These are phyloP conservation scores for Orgyia antiqua DNA, from an alignment of 2,888 invertebrate genomes.

Conservation along the genomic window DNA sequence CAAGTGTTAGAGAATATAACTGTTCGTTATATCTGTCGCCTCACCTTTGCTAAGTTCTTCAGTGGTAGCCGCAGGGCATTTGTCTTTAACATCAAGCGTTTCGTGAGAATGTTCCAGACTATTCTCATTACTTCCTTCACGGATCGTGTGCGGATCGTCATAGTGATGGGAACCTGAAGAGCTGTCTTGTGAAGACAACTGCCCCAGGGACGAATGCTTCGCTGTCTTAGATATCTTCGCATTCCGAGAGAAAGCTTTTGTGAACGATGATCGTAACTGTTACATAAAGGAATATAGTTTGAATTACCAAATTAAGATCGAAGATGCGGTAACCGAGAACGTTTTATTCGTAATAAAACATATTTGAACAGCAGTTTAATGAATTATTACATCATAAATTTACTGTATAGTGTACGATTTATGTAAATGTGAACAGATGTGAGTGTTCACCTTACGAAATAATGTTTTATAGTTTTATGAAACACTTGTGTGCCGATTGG, in stretches of 20 bases:
- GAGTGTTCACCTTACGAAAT: slow-evolving; percentile 7
- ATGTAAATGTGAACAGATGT: slow-evolving; percentile 4
- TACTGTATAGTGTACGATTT: slow-evolving; percentile 2
- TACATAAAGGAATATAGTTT: slow-evolving; percentile 26
- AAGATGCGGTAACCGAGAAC: not conserved
- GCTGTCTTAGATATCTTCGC: slow-evolving; percentile 86
- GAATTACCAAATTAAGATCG: slow-evolving; percentile 4
- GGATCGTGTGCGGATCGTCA: slow-evolving; percentile 73
- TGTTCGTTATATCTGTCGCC: slow-evolving; percentile 17
- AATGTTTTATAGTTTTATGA: slow-evolving; percentile 4
- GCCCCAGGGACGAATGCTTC: slow-evolving; percentile 73
- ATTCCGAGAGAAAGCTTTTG: slow-evolving; percentile 95
- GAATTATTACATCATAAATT: slow-evolving; percentile 4
- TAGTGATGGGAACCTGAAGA: slow-evolving; percentile 71
- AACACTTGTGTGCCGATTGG: slow-evolving; percentile 18
- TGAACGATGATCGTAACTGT: slow-evolving; percentile 95
- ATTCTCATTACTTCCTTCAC: slow-evolving; percentile 73
- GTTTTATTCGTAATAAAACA: slow-evolving; percentile 4
- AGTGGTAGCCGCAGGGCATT: slow-evolving; percentile 47
- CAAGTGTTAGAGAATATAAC: too few species aligned
- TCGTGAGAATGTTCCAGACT: slow-evolving; percentile 74
- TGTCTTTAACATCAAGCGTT: slow-evolving; percentile 59
- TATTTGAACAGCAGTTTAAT: slow-evolving; percentile 4
- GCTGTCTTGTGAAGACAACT: slow-evolving; percentile 73
- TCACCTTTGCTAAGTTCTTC: slow-evolving; percentile 71